phyloP scores from a whole-genome alignment of 2,888 invertebrate species.

The Myathropa florea region DNA sequence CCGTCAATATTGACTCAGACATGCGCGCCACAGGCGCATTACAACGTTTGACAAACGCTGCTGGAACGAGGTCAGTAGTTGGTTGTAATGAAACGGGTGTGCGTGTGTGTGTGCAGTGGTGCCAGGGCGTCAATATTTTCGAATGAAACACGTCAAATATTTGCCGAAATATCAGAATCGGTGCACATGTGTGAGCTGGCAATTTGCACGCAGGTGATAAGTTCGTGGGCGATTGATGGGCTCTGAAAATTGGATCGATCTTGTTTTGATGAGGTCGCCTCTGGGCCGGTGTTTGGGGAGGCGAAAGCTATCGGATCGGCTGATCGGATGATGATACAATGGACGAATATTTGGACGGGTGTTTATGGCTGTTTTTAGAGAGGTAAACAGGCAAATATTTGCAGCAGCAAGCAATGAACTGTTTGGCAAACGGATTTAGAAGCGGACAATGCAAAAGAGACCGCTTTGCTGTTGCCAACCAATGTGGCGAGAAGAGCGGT shows the following conservation, averaged over 20 bases:
- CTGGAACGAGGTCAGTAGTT: constrained; percentile 28
- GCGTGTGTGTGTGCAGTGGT: not conserved
- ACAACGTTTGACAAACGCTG: constrained; percentile 9
- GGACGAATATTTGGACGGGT: not conserved
- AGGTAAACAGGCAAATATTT: not conserved
- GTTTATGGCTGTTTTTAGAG: not conserved
- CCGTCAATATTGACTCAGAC: constrained; percentile 2
- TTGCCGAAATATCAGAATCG: not conserved
- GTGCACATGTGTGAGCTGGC: not conserved
- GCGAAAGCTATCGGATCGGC: not conserved
- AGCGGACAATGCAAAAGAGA: not conserved
- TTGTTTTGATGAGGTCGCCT: not conserved
- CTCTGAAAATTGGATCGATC: not conserved
- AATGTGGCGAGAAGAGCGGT: not conserved
- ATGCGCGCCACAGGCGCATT: not conserved
- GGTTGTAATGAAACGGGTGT: not conserved
- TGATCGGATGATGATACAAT: not conserved
- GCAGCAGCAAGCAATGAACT: not conserved
- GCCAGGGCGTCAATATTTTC: not conserved
- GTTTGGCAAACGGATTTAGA: not conserved
- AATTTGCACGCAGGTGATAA: not conserved
- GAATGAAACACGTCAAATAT: not conserved
- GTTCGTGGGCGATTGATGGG: not conserved
- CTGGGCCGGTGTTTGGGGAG: not conserved
- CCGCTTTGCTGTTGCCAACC: not conserved